These are phyloP conservation scores for Micropoecilia bifurca DNA, from an alignment of 2,797 vertebrate species.

Conservation along the genomic window DNA sequence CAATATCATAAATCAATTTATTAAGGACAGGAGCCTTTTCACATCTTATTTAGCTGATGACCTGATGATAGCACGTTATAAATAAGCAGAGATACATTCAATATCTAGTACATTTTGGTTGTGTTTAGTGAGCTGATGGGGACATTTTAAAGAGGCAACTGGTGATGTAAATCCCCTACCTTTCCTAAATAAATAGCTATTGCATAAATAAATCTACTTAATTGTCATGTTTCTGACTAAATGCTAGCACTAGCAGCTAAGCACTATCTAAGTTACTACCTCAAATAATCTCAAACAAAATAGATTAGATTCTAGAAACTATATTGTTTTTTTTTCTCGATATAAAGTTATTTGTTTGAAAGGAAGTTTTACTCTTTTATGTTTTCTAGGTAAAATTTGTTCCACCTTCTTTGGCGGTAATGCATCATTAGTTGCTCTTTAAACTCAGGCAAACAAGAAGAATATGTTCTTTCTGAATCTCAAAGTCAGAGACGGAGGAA, in stretches of 20 bases:
- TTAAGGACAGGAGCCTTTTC: conserved; percentile 19
- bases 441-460: too few relatives aligned
- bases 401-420: too few relatives aligned
- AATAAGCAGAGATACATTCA: conserved; percentile 22
- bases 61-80: not conserved
- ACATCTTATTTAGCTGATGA: conserved; percentile 10
- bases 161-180: conserved; percentile 52
- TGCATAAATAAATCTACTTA: conserved; percentile 76
- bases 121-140: conserved; percentile 55
- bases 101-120: conserved; percentile 61
- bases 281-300: not conserved
- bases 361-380: not conserved
- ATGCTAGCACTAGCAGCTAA: conserved; percentile 59
- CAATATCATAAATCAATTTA: conserved; percentile 3
- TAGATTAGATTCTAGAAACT: not conserved
- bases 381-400: not conserved
- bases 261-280: conserved; percentile 44
- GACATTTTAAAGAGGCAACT: conserved; percentile 74
- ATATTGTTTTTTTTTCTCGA: not conserved
- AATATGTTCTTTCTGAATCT: too few relatives aligned
- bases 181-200: conserved; percentile 60
- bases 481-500: too few relatives aligned
- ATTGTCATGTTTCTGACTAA: conserved; percentile 70
- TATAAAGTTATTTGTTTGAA: not conserved
- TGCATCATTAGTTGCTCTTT: too few relatives aligned